phyloP scores from a whole-genome alignment of 2,888 invertebrate genomes.

The Peribatodes rhomboidaria region DNA sequence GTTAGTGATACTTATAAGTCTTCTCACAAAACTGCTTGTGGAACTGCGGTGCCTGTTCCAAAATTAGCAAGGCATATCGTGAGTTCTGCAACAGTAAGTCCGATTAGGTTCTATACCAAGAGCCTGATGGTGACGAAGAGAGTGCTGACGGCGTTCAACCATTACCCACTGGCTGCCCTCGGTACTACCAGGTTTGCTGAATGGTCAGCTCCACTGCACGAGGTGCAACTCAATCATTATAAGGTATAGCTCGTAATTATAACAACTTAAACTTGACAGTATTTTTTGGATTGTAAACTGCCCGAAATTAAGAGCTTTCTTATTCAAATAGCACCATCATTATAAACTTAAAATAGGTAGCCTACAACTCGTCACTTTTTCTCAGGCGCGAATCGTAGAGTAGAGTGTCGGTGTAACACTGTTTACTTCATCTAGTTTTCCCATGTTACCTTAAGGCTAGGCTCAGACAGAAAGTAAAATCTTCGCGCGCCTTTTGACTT shows the following conservation, averaged over 20 bases:
- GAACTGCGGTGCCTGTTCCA: constrained; percentile 64
- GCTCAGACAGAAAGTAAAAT: too few species aligned
- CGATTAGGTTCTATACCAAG: constrained; percentile 89
- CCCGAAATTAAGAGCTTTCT: too few species aligned
- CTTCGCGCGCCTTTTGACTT: too few species aligned
- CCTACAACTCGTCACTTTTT: too few species aligned
- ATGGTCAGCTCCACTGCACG: constrained; percentile 85
- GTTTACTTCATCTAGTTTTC: too few species aligned
- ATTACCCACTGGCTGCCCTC: constrained; percentile 89
- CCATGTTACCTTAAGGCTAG: too few species aligned
- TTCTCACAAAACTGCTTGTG: constrained; percentile 66
- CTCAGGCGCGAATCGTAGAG: too few species aligned
- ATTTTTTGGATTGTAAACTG: neutral
- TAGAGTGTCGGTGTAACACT: too few species aligned
- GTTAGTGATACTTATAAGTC: constrained; percentile 50
- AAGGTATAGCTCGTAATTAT: constrained; percentile 68
- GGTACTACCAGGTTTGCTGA: constrained; percentile 84
- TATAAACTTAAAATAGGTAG: too few species aligned
- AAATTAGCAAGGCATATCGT: constrained; percentile 81
- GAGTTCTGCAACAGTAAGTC: constrained; percentile 87
- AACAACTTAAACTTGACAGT: neutral
- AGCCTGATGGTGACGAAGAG: constrained; percentile 89
- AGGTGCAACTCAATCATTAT: constrained; percentile 90
- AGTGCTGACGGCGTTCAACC: constrained; percentile 91
- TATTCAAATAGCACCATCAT: neutral